Evolutionary conservation across 2,113 vertebrate genomes (phyloP).

Genomic region (Aptenodytes forsteri): DNA sequence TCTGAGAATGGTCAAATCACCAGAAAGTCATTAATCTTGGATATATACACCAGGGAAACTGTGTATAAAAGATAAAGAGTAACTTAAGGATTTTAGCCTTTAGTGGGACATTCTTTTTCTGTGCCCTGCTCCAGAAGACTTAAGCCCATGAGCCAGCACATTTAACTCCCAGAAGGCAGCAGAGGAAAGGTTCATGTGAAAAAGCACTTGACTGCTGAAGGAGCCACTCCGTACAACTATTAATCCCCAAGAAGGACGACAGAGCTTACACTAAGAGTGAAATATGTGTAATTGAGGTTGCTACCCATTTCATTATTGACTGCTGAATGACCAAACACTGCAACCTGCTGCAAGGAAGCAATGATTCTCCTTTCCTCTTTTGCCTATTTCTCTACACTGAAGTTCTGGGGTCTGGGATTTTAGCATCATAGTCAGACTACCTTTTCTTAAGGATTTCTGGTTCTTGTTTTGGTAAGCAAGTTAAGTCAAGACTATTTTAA

Average conservation of each 20-base stretch:
- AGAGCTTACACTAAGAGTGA: slow-evolving; percentile 45
- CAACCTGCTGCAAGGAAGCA: slow-evolving; percentile 60
- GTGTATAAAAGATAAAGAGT: slow-evolving; percentile 80
- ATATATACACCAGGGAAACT: slow-evolving; percentile 73
- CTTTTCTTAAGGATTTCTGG: background rate
- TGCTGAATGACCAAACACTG: slow-evolving; percentile 62
- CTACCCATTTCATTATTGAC: slow-evolving; percentile 79
- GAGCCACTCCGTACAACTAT: slow-evolving; percentile 49
- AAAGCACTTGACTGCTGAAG: slow-evolving; percentile 47
- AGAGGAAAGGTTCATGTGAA: slow-evolving; percentile 46
- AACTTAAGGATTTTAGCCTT: slow-evolving; percentile 74
- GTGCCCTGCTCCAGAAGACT: slow-evolving; percentile 49
- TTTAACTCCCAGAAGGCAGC: slow-evolving; percentile 57
- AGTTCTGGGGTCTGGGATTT: background rate
- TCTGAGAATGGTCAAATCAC: slow-evolving; percentile 61
- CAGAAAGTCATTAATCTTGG: slow-evolving; percentile 71
- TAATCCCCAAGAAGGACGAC: slow-evolving; percentile 50
- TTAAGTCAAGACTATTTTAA: background rate
- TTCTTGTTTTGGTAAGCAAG: background rate
- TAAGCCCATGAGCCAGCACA: slow-evolving; percentile 18
- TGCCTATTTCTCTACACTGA: background rate
- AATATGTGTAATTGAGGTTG: slow-evolving; percentile 44
- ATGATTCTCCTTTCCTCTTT: slow-evolving; percentile 45
- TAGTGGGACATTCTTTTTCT: slow-evolving; percentile 74
- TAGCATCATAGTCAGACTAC: background rate